Base-by-base conservation (phyloP, 1,140 invertebrate genomes). In the Stratiolaelaps scimitus region DNA sequence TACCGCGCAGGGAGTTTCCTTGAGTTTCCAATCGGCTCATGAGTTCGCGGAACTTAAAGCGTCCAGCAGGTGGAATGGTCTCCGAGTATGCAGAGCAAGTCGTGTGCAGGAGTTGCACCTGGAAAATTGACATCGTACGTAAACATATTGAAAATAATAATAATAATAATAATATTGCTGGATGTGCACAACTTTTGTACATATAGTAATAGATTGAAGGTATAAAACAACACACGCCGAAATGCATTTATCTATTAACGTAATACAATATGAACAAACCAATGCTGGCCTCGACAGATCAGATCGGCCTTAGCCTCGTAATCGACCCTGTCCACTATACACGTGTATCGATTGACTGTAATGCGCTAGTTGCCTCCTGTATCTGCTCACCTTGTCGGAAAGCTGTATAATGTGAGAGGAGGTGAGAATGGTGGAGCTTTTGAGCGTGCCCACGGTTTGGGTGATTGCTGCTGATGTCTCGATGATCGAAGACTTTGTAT, bases 41-140 rank as follows among this genome's bases (percentile, higher is more conserved):
- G 65, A 92, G 78, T 73, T 93, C 89, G 10, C 88, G 83, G 71
- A 92, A 85, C 70, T 90, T 88, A 74, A 94, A 91, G 66, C 90
- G 85, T 29, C 86, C 83, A 72, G 89, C 88, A 19, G 89, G 86
- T 20, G 88, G 83, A 68, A 89, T 85, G 68, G 78, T 78, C 68
- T 86, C 84, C 0, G 82, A 80, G 65, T 86, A 85, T 45, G 81
- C 82, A 44, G 82, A 78, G 74, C 88, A 91, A 67, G 85, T 84
- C 1, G 83, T 81, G 70, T 88, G 85, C 45, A 91, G 78, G 47
- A 85, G 76, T 45, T 85, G 84, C 10, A 89, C 81, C 72, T 70
- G 53, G 15, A 26, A 26, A 34, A 15, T 19, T 17, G 26, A 48
- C n/a, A 13, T 13, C 13, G n/a, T n/a, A 45, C 13, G 13, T 45